phyloP scores from a whole-genome alignment of 2,797 vertebrate genomes.

The Urocyon cinereoargenteus region DNA sequence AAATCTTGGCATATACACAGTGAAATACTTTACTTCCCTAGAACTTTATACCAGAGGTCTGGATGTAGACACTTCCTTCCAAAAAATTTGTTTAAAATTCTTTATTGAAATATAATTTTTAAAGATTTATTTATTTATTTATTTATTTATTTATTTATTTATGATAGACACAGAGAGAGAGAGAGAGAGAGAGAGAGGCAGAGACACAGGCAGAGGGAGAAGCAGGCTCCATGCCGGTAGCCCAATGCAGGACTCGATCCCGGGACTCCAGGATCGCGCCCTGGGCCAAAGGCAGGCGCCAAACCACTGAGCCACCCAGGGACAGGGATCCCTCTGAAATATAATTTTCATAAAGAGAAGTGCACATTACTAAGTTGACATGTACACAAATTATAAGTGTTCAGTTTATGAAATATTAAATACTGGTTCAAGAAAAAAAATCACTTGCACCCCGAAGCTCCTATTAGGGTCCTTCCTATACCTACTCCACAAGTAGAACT shows the following conservation, averaged over 20 bases:
- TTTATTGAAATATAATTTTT: not conserved
- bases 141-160: too few species aligned
- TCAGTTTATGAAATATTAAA: not conserved
- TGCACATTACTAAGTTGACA: not conserved
- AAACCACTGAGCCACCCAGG: too few species aligned
- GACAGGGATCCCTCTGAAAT: not conserved
- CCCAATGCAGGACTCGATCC: too few species aligned
- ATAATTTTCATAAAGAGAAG: not conserved
- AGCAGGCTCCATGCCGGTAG: too few species aligned
- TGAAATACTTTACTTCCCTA: not conserved
- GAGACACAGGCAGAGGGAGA: too few species aligned
- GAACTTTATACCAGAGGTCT: not conserved
- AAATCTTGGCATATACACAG: not conserved
- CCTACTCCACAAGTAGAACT: not conserved
- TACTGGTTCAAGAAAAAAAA: not conserved
- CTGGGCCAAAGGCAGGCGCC: too few species aligned
- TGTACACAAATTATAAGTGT: not conserved
- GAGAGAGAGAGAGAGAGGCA: too few species aligned
- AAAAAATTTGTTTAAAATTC: not conserved
- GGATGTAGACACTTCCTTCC: not conserved
- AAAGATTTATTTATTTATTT: too few species aligned
- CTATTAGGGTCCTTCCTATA: not conserved
- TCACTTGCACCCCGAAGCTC: not conserved
- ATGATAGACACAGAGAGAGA: too few species aligned
- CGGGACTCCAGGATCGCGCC: too few species aligned